Base-by-base conservation (phyloP, 2,797 vertebrate genomes). In the Choloepus didactylus region DNA sequence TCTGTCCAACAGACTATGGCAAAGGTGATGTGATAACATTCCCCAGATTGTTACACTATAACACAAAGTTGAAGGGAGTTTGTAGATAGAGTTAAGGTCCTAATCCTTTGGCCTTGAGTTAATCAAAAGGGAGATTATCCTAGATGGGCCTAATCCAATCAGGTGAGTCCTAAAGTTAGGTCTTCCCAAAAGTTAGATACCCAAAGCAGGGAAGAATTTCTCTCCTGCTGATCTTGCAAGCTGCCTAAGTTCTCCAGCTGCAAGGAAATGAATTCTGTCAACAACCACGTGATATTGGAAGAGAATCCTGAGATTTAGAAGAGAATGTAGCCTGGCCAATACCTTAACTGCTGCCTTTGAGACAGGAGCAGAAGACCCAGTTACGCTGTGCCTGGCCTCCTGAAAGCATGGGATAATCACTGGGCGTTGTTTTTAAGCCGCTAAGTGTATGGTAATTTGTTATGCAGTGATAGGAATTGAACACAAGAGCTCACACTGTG, bases 51-150 rank as follows among this genome's bases (percentile, higher is more conserved):
- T 15, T 25, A 92, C 18, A 49, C 54, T n/a, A 60, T 0, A 56
- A 14, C 18, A 51, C 51, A 94, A 87, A 70, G 77, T 35, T 27
- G 23, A 60, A 54, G 59, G 62, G 54, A 64, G 21, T 84, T 38
- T 91, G 21, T 9, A 81, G 64, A 81, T 35, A 41, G 9, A 87
- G 72, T 66, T 35, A 89, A 29, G 77, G 35, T 56, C 56, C 72
- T 70, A 64, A 79, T 86, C 64, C 82, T 35, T n/a, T 69, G 64
- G 72, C 41, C 95, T 56, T 59, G 73, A 87, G 64, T 77, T 89
- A 51, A 62, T n/a, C 64, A 60, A 89, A 87, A 79, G 46, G 25
- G 72, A 56, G 41, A 64, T 77, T 60, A 38, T 49, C 72, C 72
- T n/a, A 9, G 35, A 7, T 70, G 29, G 27, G 59, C 35, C 69